Base-by-base conservation (phyloP, 2,888 invertebrate species). In the Noctua janthe region DNA sequence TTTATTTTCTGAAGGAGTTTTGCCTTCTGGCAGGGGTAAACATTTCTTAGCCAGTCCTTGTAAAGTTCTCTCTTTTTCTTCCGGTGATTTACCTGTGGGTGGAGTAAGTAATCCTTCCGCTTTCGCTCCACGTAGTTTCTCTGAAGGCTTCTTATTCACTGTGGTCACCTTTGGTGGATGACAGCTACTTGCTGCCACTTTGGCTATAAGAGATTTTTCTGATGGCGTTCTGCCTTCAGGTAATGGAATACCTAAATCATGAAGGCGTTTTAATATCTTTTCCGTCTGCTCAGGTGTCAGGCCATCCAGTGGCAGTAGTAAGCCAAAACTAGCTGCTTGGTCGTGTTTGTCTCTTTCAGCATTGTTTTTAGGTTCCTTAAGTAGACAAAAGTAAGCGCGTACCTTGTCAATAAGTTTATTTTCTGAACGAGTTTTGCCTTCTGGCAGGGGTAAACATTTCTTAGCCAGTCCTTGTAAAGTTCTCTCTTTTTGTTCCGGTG, bases 211-310 rank as follows among this genome's bases (percentile, higher is more conserved):
- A 35, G 64, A 1, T 66, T 66, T 90, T 56, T 91, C 88, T 43
- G 93, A 92, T 4, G 90, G 59, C 1, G 92, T 92, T 23, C 90
- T 74, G 0, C 92, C 93, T 79, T 88, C 49, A 23, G 51, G 93
- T 71, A 82, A 71, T 35, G 77, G 51, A 1, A 81, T 83, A 1
- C 56, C 71, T 20, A 77, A 20, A 15, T 89, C 86, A 5, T 88
- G 89, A 71, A 88, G 84, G 8, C 71, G 83, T 70, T 70, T 80
- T 56, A 92, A 66, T 47, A 91, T 84, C 17, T 90, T 90, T 78
- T 91, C 90, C 76, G 91, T 93, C 59, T 92, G 71, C 7, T 83
- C 47, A 1, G 82, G 15, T 17, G 79, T 71, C n/a, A 64, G 81
- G 8, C 62, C 79, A 47, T 79, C 81, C 15, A 80, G 23, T 3